Evolutionary conservation across 2,888 invertebrate genomes (phyloP), one percentile per base, ranked within the genome.

Genomic region (Lamellibrachia columna): DNA sequence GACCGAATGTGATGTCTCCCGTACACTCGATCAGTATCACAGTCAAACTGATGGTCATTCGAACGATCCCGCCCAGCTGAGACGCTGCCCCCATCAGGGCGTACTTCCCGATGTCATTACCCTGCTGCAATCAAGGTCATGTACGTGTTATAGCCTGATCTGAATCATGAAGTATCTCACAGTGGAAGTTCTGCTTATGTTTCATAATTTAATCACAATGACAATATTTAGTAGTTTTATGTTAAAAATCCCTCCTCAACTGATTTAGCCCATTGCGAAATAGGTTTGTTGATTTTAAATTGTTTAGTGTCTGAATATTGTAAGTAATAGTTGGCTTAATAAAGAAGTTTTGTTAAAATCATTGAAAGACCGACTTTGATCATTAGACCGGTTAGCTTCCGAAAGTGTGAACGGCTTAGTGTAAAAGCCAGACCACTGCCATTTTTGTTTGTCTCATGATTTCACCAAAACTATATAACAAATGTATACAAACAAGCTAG

Each of bases 21-120:
- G 99, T 99, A 1, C 99, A 98, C 97, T 99, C 99, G 96, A 99
- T 98, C 94, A 99, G 97, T 96, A 99, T 99, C 93, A 99, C 99
- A 0, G 99, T 99, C 93, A 99, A 97, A 95, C 99, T 99, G 94
- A 99, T 98, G 0, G 99, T 99, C 99, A 99, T 99, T 93, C 99
- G 97, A 2, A 99, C 98, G 90, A 99, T 98, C 90, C 99, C 99
- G 53, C 96, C 96, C 95, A 96, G 95, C 94, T 96, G 96, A 55
- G 95, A 95, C 1, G 96, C 96, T 9, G 99, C 99, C 90, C 99
- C 99, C 92, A 99, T 98, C 92, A 99, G 97, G 0, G 99, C 99
- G 97, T 99, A 99, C 96, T 99, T 99, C 58, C 98, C 98, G 8
- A 98, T 91, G 92, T 93, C 92, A n/a, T 93, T 93, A 92, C 92